Base-by-base conservation (phyloP, 2,113 vertebrate genomes). In the Enhydra lutris region DNA sequence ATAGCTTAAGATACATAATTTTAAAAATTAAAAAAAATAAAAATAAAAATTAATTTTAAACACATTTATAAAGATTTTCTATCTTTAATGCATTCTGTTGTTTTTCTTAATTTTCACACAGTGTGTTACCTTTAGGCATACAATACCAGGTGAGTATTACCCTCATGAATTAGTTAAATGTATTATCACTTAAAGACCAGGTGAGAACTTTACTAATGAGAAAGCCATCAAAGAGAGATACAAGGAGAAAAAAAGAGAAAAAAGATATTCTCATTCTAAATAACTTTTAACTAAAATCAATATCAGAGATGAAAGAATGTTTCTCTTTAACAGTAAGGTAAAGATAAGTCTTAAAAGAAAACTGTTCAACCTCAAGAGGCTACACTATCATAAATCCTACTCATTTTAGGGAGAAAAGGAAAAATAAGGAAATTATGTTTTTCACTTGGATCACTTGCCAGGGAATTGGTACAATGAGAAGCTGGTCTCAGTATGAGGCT, bases 131-230 rank as follows among this genome's bases (percentile, higher is more conserved):
- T 98, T 97, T 95, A 96, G 61, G 69, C 7, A 0, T 91, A 50
- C 65, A 97, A 98, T 98, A 97, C 94, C 89, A 73, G 82, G 67
- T 85, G 93, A 98, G 91, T 98, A 97, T 97, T 97, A 97, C 45
- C 91, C 94, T 94, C 42, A 87, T 96, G 81, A 94, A 97, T 98
- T 97, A 97, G 94, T 97, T 97, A 89, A 96, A 84, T 92, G 98
- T 91, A 92, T 97, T 96, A 95, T 86, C 78, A 89, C 67, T 81
- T 97, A 23, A 57, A 1, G 17, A 79, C 7, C 23, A 91, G 4
- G 10, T 20, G 74, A 85, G 45, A 85, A 47, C 14, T 76, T 59
- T 90, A 23, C 11, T 90, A 36, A 42, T 67, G 15, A 90, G 9
- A 57, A 80, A 36, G 24, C 0, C 8, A 89, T 42, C 42, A 94